A percentile compares a stretch with the other conserved stretches of the same genome.
phyloP scores from a whole-genome alignment of 2,888 invertebrate species.

The Pardosa pseudoannulata region DNA sequence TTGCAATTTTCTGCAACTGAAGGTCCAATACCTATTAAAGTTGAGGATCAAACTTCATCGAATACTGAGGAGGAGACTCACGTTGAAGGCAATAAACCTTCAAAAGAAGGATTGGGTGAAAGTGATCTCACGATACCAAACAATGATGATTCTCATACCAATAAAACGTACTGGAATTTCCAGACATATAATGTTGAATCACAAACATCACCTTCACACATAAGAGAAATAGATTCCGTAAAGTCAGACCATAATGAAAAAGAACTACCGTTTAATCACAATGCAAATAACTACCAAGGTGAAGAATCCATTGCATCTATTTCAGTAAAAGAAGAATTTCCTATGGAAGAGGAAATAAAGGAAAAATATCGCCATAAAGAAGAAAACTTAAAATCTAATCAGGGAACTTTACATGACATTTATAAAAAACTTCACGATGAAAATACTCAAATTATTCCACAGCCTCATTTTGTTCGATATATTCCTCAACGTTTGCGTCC shows the following conservation, averaged over 20 bases:
- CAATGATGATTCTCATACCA: neutral
- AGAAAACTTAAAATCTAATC: neutral
- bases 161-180: conserved; percentile 50
- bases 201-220: neutral
- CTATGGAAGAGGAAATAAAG: neutral
- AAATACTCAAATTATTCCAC: neutral
- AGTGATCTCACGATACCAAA: neutral
- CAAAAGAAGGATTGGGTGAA: too few species aligned
- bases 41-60: too few species aligned
- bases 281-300: neutral
- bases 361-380: neutral
- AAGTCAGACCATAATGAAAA: conserved; percentile 6
- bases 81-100: too few species aligned
- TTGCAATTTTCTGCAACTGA: too few species aligned
- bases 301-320: conserved; percentile 9
- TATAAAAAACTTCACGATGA: neutral
- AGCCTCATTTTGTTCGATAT: neutral
- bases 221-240: neutral
- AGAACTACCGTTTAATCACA: neutral
- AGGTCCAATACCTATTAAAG: too few species aligned
- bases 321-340: conserved; percentile 15
- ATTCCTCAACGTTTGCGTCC: neutral
- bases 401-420: neutral
- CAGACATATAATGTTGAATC: conserved; percentile 22
- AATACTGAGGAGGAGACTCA: too few species aligned